Conservation (phyloP, 2,888 invertebrate species). For the Bhutanitis thaidina region DNA sequence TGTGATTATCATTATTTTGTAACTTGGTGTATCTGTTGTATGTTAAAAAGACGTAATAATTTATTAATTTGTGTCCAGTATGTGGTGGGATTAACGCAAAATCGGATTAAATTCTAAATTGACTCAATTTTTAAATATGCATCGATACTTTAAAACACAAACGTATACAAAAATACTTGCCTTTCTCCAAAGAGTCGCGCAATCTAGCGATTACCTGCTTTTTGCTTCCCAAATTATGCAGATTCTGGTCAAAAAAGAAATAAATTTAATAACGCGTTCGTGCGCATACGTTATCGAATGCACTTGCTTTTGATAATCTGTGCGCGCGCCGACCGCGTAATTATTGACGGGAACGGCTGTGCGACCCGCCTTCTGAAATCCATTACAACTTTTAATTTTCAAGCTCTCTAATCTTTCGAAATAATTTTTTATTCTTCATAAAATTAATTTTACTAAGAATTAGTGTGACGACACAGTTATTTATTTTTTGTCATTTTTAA, state of each 20-base stretch:
- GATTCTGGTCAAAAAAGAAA: conserved; percentile 77
- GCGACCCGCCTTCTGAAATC: conserved; percentile 30
- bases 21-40: no score
- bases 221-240: conserved; percentile 78
- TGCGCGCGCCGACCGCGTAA: conserved; percentile 62
- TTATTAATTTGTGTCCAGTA: no score
- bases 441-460: conserved; percentile 43
- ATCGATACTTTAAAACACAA: conserved; percentile 44
- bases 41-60: no score
- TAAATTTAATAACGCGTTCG: conserved; percentile 79
- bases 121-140: conserved; percentile 71
- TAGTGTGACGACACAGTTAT: conserved; percentile 28
- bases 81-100: no score
- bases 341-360: conserved; percentile 42
- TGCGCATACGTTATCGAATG: conserved; percentile 77
- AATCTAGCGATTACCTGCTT: conserved; percentile 73
- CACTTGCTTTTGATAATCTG: conserved; percentile 79
- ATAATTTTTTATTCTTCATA: conserved; percentile 65
- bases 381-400: conserved; percentile 51
- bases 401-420: conserved; percentile 44
- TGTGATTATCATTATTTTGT: no score
- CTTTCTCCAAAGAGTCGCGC: conserved; percentile 69
- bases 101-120: no score
- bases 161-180: conserved; percentile 53
- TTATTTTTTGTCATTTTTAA: conserved; percentile 24